Conservation (phyloP, 2,888 invertebrate species). For the Toxonevra muliebris region DNA sequence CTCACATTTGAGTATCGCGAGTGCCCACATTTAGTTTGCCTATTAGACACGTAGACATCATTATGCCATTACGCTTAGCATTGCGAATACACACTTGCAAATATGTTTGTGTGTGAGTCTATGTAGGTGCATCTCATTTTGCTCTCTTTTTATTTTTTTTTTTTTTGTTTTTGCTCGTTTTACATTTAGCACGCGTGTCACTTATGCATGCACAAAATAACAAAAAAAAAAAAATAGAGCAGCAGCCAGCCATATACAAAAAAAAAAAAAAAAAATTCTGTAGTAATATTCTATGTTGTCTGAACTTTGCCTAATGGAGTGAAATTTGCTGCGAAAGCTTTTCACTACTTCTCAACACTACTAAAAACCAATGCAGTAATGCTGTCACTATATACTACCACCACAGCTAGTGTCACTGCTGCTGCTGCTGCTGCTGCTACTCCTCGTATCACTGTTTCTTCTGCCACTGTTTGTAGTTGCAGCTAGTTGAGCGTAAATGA, state of each 20-base stretch:
- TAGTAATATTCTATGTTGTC: slow-evolving; percentile 11
- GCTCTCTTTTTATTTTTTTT: background rate
- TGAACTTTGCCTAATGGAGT: slow-evolving; percentile 37
- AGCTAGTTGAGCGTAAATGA: slow-evolving; percentile 9
- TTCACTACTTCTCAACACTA: background rate
- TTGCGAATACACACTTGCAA: background rate
- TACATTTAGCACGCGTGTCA: slow-evolving; percentile 8
- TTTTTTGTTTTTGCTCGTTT: background rate
- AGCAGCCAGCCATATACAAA: background rate
- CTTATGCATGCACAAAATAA: background rate
- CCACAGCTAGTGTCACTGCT: background rate
- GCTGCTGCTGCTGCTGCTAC: background rate
- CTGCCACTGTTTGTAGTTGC: background rate
- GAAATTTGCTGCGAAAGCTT: slow-evolving; percentile 35
- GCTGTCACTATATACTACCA: background rate
- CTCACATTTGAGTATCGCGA: no score
- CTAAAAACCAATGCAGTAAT: background rate
- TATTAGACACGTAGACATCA: no score
- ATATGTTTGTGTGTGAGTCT: slow-evolving; percentile 8
- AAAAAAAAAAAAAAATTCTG: slow-evolving; percentile 1
- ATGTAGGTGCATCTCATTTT: slow-evolving; percentile 1
- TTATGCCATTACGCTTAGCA: background rate
- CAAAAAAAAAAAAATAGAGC: background rate
- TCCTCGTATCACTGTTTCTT: background rate
- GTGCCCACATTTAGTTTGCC: no score